These are phyloP conservation scores for Rotaria macrura DNA, from an alignment of 2,888 invertebrate species.

Conservation along the genomic window DNA sequence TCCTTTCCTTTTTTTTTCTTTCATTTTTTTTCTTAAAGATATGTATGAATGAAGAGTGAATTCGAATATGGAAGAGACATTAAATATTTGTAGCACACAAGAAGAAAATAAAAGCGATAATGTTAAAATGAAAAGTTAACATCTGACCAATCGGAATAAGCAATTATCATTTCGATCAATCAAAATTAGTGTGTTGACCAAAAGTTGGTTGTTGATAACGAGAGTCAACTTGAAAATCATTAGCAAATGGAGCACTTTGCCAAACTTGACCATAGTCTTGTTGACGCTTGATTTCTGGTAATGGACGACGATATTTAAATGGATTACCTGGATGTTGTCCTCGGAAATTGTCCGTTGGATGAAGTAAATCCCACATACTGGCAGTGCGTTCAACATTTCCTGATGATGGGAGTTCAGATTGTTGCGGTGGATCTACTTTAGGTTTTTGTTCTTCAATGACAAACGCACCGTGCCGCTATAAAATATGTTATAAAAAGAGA, in stretches of 20 bases:
- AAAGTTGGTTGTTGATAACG: not conserved
- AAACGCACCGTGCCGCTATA: not conserved
- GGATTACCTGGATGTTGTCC: not conserved
- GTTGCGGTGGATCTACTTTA: not conserved
- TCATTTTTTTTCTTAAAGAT: too few relatives aligned
- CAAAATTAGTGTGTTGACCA: not conserved
- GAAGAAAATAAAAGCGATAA: not conserved
- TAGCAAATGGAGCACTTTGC: not conserved
- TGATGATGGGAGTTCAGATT: not conserved
- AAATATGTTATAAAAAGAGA: not conserved
- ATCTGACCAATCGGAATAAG: not conserved
- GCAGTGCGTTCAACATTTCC: not conserved
- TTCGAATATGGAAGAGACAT: not conserved
- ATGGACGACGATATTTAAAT: constrained; percentile 9
- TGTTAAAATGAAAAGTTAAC: not conserved
- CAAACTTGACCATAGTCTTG: not conserved
- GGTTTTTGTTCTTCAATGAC: not conserved
- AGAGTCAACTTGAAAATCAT: not conserved
- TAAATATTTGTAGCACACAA: not conserved
- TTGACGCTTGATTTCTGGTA: not conserved
- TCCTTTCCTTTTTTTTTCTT: too few relatives aligned
- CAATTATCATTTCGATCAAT: not conserved
- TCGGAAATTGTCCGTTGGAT: not conserved
- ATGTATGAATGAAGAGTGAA: not conserved
- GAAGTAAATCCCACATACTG: constrained; percentile 11